Base-by-base conservation (phyloP, 2,113 vertebrate genomes). In the Solea senegalensis region DNA sequence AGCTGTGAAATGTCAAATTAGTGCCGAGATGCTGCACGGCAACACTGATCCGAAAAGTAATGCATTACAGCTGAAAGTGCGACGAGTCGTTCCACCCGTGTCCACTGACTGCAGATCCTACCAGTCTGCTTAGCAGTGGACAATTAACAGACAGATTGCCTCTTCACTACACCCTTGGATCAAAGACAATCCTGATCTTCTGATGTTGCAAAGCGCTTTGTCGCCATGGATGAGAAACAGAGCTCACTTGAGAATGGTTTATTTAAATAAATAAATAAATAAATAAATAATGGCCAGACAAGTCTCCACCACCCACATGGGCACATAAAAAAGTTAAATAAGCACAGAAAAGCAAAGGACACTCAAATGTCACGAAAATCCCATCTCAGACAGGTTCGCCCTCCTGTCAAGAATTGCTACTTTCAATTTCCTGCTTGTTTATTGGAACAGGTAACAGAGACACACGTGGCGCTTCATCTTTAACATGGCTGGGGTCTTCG, bases 371-470 rank as follows among this genome's bases (percentile, higher is more conserved):
- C 84, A 88, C 8, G 43, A 56, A 81, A 82, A 76, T 72, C 55
- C 57, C 55, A 68, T 85, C 80, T 83, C 53, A 69, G 54, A 65
- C 65, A 50, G 49, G 61, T 78, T 59, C 60, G 26, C 45, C 52
- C 49, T 58, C 57, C 62, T 50, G 64, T 71, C 63, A 81, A 21
- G 13, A 79, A 70, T 69, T 48, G 70, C 83, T 68, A 72, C 52
- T 69, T 87, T 80, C 82, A 74, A 76, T 86, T 80, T 84, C 74
- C 69, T 81, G 65, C 8, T 44, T 84, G 74, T 83, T 87, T 58
- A 69, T n/a, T 15, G 27, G 12, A 58, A 72, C 10, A 59, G 76
- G 61, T 70, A 78, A 64, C 12, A 0, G 63, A 80, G 39, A 78
- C 49, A 60, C 11, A 34, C 21, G 21, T 0, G 60, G 69, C 34